Conservation (phyloP, 37 sponge, comb jelly and placozoan species). For the Mnemiopsis leidyi region DNA sequence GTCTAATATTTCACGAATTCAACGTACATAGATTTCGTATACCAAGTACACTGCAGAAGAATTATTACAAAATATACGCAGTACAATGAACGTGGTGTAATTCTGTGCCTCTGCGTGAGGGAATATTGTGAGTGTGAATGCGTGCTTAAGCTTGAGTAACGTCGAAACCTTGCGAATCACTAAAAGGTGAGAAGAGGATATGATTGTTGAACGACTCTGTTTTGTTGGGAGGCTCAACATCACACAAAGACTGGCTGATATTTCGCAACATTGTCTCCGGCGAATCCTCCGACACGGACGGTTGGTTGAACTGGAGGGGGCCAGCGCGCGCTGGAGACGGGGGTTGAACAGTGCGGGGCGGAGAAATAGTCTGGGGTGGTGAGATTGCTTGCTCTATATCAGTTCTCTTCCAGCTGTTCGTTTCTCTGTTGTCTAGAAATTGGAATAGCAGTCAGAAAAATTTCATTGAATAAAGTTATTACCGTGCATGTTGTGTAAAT, state of each 20-base stretch:
- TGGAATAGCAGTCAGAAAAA: no score
- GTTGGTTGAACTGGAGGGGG: neutral
- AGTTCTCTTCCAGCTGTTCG: slow-evolving; percentile 53
- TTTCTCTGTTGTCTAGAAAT: slow-evolving; percentile 61
- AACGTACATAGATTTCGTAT: no score
- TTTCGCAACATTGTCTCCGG: neutral
- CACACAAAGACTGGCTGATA: slow-evolving; percentile 16
- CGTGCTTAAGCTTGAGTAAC: no score
- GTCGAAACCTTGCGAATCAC: neutral
- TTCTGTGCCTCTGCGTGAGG: no score
- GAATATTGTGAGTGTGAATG: no score
- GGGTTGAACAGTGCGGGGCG: neutral
- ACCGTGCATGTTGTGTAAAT: no score
- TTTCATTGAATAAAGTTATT: no score
- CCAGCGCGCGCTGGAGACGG: neutral
- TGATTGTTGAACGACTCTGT: neutral
- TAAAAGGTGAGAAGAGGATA: neutral
- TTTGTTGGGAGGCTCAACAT: neutral
- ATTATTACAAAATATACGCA: no score
- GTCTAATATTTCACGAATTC: no score
- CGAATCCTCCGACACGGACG: neutral
- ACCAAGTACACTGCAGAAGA: no score
- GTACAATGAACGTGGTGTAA: no score
- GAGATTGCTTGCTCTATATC: neutral
- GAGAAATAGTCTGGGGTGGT: neutral